These are phyloP conservation scores for Delia radicum DNA, from an alignment of 1,140 invertebrate species.

Conservation along the genomic window DNA sequence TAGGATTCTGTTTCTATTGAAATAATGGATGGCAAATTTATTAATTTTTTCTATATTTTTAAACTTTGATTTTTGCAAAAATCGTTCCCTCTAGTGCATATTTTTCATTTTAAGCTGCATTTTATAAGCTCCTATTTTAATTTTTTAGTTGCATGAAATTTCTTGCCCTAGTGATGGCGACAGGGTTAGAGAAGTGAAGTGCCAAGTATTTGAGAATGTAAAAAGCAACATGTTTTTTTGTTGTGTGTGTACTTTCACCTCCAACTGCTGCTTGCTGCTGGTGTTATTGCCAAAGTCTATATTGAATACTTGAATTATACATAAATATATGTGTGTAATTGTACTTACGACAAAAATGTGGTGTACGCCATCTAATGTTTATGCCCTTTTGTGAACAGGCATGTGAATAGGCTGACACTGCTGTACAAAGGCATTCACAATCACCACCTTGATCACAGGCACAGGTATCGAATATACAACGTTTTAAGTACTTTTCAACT, in stretches of 20 bases:
- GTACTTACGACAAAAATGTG: conserved; percentile 78
- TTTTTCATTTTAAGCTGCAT: no score
- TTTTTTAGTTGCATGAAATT: no score
- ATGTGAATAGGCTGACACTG: conserved; percentile 81
- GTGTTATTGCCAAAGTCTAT: not conserved
- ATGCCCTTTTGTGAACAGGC: conserved; percentile 73
- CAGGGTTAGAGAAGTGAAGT: no score
- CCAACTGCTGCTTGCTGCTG: no score
- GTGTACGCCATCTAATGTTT: conserved; percentile 76
- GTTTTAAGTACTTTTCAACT: conserved; percentile 66
- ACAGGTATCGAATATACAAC: conserved; percentile 80
- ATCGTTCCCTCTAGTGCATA: no score
- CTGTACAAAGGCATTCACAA: conserved; percentile 87
- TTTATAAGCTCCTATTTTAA: no score
- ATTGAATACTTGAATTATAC: not conserved
- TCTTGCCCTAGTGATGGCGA: no score
- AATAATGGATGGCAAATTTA: no score
- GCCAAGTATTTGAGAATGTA: not conserved
- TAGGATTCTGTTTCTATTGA: no score
- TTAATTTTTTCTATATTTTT: no score
- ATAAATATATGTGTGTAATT: not conserved
- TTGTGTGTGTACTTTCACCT: not conserved
- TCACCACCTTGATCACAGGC: conserved; percentile 86
- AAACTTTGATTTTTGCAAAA: no score
- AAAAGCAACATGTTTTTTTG: not conserved